phyloP scores from a whole-genome alignment of 2,888 invertebrate species.

The Papilio elwesi region DNA sequence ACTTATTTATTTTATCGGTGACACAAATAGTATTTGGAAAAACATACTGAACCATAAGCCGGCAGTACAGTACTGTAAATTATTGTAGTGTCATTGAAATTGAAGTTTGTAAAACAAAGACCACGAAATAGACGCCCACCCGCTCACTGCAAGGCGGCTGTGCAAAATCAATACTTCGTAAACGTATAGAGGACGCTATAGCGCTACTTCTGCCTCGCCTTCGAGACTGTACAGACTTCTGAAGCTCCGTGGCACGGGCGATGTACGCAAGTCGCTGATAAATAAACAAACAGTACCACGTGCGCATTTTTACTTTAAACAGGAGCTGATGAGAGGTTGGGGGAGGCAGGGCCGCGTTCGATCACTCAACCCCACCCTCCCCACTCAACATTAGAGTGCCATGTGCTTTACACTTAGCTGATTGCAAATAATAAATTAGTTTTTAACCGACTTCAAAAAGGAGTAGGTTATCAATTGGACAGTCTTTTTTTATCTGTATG shows the following conservation, averaged over 20 bases:
- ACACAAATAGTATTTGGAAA: background rate
- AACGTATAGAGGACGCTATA: slow-evolving; percentile 9
- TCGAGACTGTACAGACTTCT: slow-evolving; percentile 8
- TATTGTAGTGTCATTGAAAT: background rate
- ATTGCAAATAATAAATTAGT: background rate
- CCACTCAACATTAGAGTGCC: background rate
- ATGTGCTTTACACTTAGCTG: background rate
- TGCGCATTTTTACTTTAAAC: slow-evolving; percentile 10
- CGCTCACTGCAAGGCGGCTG: slow-evolving; percentile 13
- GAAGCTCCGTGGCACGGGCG: background rate
- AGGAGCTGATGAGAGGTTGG: background rate
- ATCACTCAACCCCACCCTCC: background rate
- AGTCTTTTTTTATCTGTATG: too few species aligned
- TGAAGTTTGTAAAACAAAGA: background rate
- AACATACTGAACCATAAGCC: background rate
- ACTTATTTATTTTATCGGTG: background rate
- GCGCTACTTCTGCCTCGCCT: slow-evolving; percentile 45
- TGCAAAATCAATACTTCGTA: slow-evolving; percentile 32
- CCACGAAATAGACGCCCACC: slow-evolving; percentile 5
- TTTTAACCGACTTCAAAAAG: too few species aligned
- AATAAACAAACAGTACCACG: slow-evolving; percentile 36
- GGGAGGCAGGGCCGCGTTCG: background rate
- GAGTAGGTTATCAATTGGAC: too few species aligned
- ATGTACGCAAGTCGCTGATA: slow-evolving; percentile 24
- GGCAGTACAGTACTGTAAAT: too few species aligned